phyloP scores from a whole-genome alignment of 2,888 invertebrate genomes.

The Drosophila lutescens region DNA sequence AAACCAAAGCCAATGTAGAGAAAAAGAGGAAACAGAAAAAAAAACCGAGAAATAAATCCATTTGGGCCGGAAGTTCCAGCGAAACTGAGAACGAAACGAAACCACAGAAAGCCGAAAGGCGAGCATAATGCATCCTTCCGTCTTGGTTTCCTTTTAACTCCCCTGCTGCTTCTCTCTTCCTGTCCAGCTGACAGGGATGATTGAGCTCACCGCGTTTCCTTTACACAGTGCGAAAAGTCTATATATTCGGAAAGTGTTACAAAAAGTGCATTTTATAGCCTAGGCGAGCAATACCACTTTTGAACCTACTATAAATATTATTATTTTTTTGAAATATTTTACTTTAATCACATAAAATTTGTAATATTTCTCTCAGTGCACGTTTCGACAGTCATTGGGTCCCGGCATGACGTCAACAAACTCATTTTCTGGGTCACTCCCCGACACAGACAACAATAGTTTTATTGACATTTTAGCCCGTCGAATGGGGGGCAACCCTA shows the following conservation, averaged over 20 bases:
- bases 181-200: conserved; percentile 46
- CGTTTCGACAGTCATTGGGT: conserved; percentile 13
- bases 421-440: conserved; percentile 43
- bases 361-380: conserved; percentile 9
- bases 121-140: conserved; percentile 51
- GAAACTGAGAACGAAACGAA: conserved; percentile 38
- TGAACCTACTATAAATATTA: too few species aligned
- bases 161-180: conserved; percentile 22
- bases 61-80: conserved; percentile 43
- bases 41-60: conserved; percentile 35
- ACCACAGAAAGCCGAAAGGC: conserved; percentile 38
- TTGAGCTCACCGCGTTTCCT: conserved; percentile 28
- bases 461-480: conserved; percentile 43
- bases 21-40: conserved; percentile 4
- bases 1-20: conserved; percentile 29
- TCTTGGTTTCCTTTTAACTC: conserved; percentile 23
- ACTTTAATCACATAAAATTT: too few species aligned
- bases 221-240: conserved; percentile 8
- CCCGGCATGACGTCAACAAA: conserved; percentile 41
- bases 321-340: too few species aligned
- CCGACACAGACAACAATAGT: conserved; percentile 34
- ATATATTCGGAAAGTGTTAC: too few species aligned
- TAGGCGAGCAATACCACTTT: too few species aligned
- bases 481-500: conserved; percentile 30
- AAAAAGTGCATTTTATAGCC: too few species aligned